Evolutionary conservation across 2,797 vertebrate genomes (phyloP).

Genomic region (Chelon labrosus): DNA sequence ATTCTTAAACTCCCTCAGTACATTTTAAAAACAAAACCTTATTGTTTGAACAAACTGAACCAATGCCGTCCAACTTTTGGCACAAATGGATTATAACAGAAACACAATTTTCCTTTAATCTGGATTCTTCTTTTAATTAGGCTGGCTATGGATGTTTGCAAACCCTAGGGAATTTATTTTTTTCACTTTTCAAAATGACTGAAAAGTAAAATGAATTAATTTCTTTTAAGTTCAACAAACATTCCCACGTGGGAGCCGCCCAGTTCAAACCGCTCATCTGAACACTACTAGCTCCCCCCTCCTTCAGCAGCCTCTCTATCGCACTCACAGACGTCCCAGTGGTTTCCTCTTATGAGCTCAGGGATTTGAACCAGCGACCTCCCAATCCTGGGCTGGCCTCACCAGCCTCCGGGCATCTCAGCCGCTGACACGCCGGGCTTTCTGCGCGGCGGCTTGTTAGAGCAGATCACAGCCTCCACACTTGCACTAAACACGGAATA

Average conservation of each 20-base stretch:
- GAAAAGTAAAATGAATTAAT: background rate
- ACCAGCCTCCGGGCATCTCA: slow-evolving; percentile 34
- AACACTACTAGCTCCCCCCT: slow-evolving; percentile 6
- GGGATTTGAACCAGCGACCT: slow-evolving; percentile 57
- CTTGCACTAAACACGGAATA: slow-evolving; percentile 55
- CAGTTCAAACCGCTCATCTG: slow-evolving; percentile 1
- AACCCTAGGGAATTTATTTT: background rate
- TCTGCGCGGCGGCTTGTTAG: slow-evolving; percentile 46
- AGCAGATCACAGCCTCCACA: slow-evolving; percentile 52
- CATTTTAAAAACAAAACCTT: too few species aligned
- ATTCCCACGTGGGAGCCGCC: slow-evolving; percentile 25
- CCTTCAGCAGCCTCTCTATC: background rate
- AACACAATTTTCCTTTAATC: background rate
- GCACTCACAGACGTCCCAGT: background rate
- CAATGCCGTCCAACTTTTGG: background rate
- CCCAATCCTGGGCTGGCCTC: slow-evolving; percentile 1
- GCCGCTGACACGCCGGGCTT: slow-evolving; percentile 38
- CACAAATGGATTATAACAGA: background rate
- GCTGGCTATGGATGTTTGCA: background rate
- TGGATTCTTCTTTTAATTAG: slow-evolving; percentile 19
- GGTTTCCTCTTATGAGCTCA: background rate
- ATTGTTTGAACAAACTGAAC: background rate
- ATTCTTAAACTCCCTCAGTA: background rate
- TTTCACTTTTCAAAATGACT: slow-evolving; percentile 4
- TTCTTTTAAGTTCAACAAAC: background rate